phyloP scores from a whole-genome alignment of 2,113 vertebrate species.

The Eretmochelys imbricata region DNA sequence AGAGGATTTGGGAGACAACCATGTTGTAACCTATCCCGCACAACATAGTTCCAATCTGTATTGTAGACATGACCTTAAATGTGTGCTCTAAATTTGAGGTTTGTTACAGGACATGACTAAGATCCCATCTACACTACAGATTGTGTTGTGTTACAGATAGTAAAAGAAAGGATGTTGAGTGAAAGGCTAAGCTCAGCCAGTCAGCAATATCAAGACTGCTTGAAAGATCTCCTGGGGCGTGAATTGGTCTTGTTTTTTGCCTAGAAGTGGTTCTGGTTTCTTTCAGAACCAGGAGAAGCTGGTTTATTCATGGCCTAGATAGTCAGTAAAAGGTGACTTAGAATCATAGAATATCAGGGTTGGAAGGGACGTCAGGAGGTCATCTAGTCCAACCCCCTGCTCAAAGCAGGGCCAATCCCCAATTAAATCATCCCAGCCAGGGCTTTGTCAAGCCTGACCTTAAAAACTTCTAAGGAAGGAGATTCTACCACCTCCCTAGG shows the following conservation, averaged over 20 bases:
- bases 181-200: neutral
- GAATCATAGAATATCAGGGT: too few relatives aligned
- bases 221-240: neutral
- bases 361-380: too few relatives aligned
- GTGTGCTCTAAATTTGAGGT: fast-evolving
- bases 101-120: neutral
- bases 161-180: neutral
- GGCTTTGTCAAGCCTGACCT: too few relatives aligned
- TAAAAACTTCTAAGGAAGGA: too few relatives aligned
- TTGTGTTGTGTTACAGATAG: neutral
- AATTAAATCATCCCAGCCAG: too few relatives aligned
- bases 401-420: too few relatives aligned
- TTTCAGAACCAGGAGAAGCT: too few relatives aligned
- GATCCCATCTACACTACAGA: neutral
- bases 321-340: too few relatives aligned
- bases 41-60: neutral
- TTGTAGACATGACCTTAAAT: neutral
- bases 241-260: neutral
- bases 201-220: neutral
- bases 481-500: too few relatives aligned
- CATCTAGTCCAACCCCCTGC: too few relatives aligned
- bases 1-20: neutral
- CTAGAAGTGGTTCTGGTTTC: neutral
- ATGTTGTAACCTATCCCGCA: neutral
- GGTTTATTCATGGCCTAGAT: neutral